Evolutionary conservation across 1,140 invertebrate species (phyloP).

Genomic region (Zaprionus ghesquierei): DNA sequence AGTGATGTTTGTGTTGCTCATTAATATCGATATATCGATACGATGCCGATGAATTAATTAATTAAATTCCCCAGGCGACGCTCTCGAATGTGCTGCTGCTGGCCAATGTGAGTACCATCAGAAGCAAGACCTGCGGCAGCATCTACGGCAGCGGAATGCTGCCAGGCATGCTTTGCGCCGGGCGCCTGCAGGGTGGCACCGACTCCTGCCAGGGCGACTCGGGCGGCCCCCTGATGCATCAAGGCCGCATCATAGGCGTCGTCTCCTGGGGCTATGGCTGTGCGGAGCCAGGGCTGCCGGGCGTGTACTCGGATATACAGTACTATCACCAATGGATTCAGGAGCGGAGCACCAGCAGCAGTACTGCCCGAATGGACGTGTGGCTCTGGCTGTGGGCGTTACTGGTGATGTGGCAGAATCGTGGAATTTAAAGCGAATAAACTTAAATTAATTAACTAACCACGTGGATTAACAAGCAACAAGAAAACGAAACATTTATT

Average conservation of each 20-base stretch:
- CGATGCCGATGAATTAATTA: too few relatives aligned
- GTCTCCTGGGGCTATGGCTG: slow-evolving; percentile 90
- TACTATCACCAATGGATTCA: slow-evolving; percentile 74
- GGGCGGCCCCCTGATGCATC: slow-evolving; percentile 85
- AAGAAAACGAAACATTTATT: slow-evolving; percentile 68
- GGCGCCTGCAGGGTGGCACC: slow-evolving; percentile 63
- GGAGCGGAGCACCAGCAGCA: slow-evolving; percentile 32
- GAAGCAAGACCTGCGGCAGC: slow-evolving; percentile 44
- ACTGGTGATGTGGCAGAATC: neutral
- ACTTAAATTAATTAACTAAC: neutral
- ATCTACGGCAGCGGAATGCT: slow-evolving; percentile 57
- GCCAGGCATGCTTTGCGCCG: slow-evolving; percentile 75
- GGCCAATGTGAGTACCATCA: slow-evolving; percentile 67
- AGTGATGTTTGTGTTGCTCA: too few relatives aligned
- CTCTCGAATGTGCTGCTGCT: slow-evolving; percentile 58
- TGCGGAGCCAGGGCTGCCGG: slow-evolving; percentile 86
- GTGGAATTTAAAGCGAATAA: neutral
- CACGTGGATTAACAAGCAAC: slow-evolving; percentile 44
- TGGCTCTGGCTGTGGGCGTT: slow-evolving; percentile 2
- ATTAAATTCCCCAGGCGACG: slow-evolving; percentile 32
- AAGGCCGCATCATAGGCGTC: slow-evolving; percentile 85
- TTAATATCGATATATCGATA: too few relatives aligned
- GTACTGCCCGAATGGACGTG: neutral
- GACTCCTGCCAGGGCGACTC: slow-evolving; percentile 84
- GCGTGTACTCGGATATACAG: slow-evolving; percentile 88